Conservation (phyloP, 2,888 invertebrate species). For the Parnassius smintheus region DNA sequence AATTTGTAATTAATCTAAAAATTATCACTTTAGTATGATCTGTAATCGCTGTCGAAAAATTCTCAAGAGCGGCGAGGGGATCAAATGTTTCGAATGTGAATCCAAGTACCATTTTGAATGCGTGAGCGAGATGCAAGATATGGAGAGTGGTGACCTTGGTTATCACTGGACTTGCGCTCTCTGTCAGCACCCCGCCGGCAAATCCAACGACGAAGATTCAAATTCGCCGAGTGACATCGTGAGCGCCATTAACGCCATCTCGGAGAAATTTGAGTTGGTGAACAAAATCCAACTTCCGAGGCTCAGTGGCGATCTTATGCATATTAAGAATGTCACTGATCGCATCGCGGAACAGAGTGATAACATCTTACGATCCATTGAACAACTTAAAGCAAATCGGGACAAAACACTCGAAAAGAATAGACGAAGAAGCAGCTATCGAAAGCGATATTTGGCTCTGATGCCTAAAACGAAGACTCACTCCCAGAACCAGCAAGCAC, state of each 20-base stretch:
- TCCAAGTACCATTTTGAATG: constrained; percentile 47
- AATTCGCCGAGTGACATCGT: constrained; percentile 31
- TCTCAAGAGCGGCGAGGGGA: constrained; percentile 44
- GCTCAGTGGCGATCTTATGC: constrained; percentile 52
- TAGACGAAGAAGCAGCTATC: constrained; percentile 33
- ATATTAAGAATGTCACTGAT: constrained; percentile 52
- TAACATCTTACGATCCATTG: constrained; percentile 49
- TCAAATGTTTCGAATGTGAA: constrained; percentile 49
- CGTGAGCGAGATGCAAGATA: constrained; percentile 37
- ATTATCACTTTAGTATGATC: constrained; percentile 43
- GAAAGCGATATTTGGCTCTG: constrained; percentile 44
- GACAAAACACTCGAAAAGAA: constrained; percentile 30
- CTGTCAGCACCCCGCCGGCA: constrained; percentile 46
- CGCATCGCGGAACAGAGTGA: constrained; percentile 57
- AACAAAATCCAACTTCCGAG: constrained; percentile 67
- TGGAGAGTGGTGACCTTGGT: constrained; percentile 49
- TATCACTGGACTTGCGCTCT: constrained; percentile 57
- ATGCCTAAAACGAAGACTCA: constrained; percentile 32
- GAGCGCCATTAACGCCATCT: constrained; percentile 44
- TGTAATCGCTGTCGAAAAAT: constrained; percentile 52
- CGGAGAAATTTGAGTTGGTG: constrained; percentile 61
- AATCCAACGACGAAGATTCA: constrained; percentile 30
- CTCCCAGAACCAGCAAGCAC: constrained; percentile 22
- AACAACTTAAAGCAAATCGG: constrained; percentile 41
- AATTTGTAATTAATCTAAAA: background rate